Evolutionary conservation across 2,888 invertebrate species (phyloP), one percentile per base, ranked within the genome.

Genomic region (Rhagium mordax): DNA sequence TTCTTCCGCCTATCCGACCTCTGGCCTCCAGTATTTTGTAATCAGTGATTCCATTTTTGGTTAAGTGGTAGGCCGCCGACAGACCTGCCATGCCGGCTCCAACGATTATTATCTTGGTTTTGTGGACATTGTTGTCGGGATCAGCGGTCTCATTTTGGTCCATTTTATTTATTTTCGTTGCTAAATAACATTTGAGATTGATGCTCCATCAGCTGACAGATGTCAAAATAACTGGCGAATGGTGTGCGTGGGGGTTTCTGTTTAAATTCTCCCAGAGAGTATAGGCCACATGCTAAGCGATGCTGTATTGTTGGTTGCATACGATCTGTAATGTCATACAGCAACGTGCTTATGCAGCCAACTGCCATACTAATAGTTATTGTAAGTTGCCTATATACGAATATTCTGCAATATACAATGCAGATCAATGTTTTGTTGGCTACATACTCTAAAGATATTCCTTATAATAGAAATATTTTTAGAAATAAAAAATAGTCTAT

Each of bases 71-170:
- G 64, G 96, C 96, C 70, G 96, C 95, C 60, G 96, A 93, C 65
- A 96, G 88, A 55, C 96, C 96, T 75, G 96, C 95, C 89, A 95
- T 93, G 76, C 96, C 96, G 80, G 93, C 96, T 60, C 96, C 96
- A 82, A 96, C 91, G 83, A 96, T 95, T 81, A 95, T 88, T 79
- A 95, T 91, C 90, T 94, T 94, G 83, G 91, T 71, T 2, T 62
- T 72, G 61, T 57, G 49, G n/a, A 74, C 68, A 55, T 74, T 74
- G 51, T 74, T 74, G 49, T 77, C 73, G 33, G 70, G 49, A 16
- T 67, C 70, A 16, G 61, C 60, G 51, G 67, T 67, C 67, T 66
- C 78, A 73, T 74, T 75, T n/a, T 75, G 66, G 59, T 76, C 78
- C 78, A 75, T 78, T 77, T 75, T 80, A 74, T 71, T 75, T 74